Evolutionary conservation across 1,140 invertebrate genomes (phyloP).

Genomic region (Bombus affinis): DNA sequence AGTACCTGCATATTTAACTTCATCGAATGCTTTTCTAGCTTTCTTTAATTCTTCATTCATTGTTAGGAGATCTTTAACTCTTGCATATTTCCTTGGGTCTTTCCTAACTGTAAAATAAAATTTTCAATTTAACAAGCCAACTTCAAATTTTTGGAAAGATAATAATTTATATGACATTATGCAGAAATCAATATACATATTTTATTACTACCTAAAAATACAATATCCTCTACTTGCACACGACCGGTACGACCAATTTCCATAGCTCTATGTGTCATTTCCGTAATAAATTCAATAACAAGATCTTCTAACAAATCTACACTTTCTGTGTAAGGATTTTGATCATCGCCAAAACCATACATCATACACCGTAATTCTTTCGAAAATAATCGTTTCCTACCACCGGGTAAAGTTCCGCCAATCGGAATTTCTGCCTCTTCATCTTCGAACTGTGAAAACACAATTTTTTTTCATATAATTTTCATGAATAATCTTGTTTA

Average conservation of each 20-base stretch:
- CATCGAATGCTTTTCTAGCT: slow-evolving; percentile 99
- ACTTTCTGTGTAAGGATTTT: slow-evolving; percentile 99
- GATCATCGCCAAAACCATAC: slow-evolving; percentile 99
- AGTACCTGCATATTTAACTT: slow-evolving; percentile 95
- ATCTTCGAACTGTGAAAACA: slow-evolving; percentile 83
- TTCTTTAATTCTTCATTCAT: slow-evolving; percentile 99
- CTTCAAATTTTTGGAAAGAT: not conserved
- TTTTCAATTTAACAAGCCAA: not conserved
- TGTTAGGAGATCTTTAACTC: slow-evolving; percentile 97
- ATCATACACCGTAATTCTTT: slow-evolving; percentile 99
- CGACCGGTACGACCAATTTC: slow-evolving; percentile 97
- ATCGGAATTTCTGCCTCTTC: slow-evolving; percentile 86
- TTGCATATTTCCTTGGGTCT: slow-evolving; percentile 98
- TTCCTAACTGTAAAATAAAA: slow-evolving; percentile 89
- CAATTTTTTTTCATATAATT: slow-evolving; percentile 27
- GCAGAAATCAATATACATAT: not conserved
- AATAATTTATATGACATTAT: not conserved
- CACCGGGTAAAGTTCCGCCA: slow-evolving; percentile 85
- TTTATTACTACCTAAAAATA: slow-evolving; percentile 88
- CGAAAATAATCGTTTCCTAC: slow-evolving; percentile 92
- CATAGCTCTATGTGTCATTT: slow-evolving; percentile 97
- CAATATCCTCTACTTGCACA: slow-evolving; percentile 98
- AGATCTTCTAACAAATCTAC: slow-evolving; percentile 98
- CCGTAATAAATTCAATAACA: slow-evolving; percentile 98
- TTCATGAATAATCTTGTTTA: not conserved